Conservation (phyloP, 2,797 vertebrate genomes). For the Huso huso region DNA sequence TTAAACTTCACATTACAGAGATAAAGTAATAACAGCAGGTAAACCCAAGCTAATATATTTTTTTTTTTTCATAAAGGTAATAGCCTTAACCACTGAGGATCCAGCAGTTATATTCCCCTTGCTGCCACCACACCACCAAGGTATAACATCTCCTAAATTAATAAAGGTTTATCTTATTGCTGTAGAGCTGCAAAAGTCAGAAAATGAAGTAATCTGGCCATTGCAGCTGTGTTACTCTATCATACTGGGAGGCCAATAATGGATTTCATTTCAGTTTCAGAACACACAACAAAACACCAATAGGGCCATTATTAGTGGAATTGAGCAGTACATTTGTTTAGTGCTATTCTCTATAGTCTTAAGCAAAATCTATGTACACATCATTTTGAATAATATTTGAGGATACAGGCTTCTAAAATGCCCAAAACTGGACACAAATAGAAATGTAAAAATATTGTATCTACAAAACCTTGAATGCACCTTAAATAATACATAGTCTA, state of each 20-base stretch:
- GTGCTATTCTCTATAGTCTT: too few species aligned
- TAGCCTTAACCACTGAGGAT: conserved; percentile 45
- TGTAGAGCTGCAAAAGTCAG: conserved; percentile 37
- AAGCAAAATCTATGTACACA: too few species aligned
- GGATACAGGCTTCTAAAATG: too few species aligned
- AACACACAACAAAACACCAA: conserved; percentile 47
- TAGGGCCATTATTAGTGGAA: conserved; percentile 41
- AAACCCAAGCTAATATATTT: conserved; percentile 49
- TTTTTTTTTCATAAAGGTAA: conserved; percentile 60
- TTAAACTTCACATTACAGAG: conserved; percentile 33
- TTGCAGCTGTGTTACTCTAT: conserved; percentile 60
- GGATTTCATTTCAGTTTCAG: conserved; percentile 37
- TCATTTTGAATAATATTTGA: too few species aligned
- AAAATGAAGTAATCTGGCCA: conserved; percentile 55
- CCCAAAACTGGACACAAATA: too few species aligned
- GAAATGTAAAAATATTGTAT: too few species aligned
- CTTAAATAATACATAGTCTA: too few species aligned
- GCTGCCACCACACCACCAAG: conserved; percentile 43
- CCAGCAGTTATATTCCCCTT: conserved; percentile 45
- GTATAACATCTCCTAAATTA: conserved; percentile 47
- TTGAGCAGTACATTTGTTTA: too few species aligned
- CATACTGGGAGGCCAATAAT: conserved; percentile 53
- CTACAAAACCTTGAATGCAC: too few species aligned
- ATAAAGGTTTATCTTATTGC: conserved; percentile 48
- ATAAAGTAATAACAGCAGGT: conserved; percentile 55